Evolutionary conservation across 2,888 invertebrate species (phyloP).

Genomic region (Meiosimyza platycephala): DNA sequence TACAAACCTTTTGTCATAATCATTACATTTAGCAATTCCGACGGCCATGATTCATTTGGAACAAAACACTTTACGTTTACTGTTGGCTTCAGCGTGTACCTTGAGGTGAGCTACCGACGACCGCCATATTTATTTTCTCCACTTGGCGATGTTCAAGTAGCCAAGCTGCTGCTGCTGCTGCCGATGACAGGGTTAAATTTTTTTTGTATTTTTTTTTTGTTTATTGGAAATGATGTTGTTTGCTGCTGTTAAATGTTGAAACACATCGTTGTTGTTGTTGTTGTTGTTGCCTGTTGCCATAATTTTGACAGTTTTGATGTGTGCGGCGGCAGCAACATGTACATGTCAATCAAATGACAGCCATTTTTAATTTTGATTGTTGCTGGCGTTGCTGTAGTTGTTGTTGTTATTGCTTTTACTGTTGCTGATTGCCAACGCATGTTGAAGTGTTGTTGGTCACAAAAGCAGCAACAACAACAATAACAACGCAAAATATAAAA

Average conservation of each 20-base stretch:
- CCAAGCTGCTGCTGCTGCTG: too few relatives aligned
- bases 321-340: slow-evolving; percentile 7
- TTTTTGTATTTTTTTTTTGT: neutral
- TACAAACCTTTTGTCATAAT: too few relatives aligned
- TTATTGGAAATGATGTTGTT: neutral
- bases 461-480: slow-evolving; percentile 1
- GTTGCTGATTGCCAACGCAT: neutral
- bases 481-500: slow-evolving; percentile 10
- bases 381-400: slow-evolving; percentile 8
- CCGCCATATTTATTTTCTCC: too few relatives aligned
- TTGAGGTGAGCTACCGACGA: too few relatives aligned
- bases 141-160: neutral
- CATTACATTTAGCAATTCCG: too few relatives aligned
- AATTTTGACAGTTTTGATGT: neutral
- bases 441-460: slow-evolving; percentile 21
- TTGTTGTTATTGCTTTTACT: slow-evolving; percentile 22
- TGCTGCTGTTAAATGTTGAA: neutral
- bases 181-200: neutral
- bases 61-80: too few relatives aligned
- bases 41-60: too few relatives aligned
- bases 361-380: slow-evolving; percentile 35
- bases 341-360: slow-evolving; percentile 47
- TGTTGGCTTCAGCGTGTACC: too few relatives aligned
- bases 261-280: neutral
- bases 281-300: neutral